Base-by-base conservation (phyloP, 2,113 vertebrate species). In the Ascaphus truei region DNA sequence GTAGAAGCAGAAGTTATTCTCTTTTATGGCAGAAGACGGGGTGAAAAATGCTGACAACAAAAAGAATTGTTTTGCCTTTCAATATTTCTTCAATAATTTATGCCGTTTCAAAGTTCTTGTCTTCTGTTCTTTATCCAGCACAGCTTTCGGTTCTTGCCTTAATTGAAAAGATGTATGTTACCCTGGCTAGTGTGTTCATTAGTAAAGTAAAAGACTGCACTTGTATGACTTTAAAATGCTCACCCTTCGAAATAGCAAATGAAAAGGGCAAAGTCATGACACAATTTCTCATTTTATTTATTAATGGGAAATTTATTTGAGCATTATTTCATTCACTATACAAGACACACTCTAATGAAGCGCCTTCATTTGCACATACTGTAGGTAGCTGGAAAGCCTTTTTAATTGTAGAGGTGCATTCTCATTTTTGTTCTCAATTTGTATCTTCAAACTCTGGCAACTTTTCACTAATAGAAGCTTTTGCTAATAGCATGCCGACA, bases 251-350 rank as follows among this genome's bases (percentile, higher is more conserved):
- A 76, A 67, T 51, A 85, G 59, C 71, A 82, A 79, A 81, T 52
- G 62, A 76, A 82, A 87, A 84, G 80, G 76, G 30, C 74, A 83
- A 77, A 79, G 36, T 53, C 51, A 69, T 71, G 15, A 73, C 52
- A 68, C 30, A 80, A 80, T 81, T 87, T 75, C 45, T 80, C 51
- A 77, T 81, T 85, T 83, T 62, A 73, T 36, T 8, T 57, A n/a
- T n/a, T 83, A 84, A 81, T 68, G 50, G 55, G n/a, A 26, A 86
- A 88, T 84, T 78, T 83, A 81, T 85, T 87, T 73, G 79, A 77
- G 22, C 1, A 23, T 5, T 69, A 79, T 68, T 76, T 43, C 43
- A 64, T 80, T 83, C 77, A 78, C 82, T 67, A 80, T 9, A 16
- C 36, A 79, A 43, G 60, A 77, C 26, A 77, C 9, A 55, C 72